These are phyloP conservation scores for Gadopsis bispinosus DNA, from an alignment of 2,797 vertebrate genomes.

Conservation along the genomic window DNA sequence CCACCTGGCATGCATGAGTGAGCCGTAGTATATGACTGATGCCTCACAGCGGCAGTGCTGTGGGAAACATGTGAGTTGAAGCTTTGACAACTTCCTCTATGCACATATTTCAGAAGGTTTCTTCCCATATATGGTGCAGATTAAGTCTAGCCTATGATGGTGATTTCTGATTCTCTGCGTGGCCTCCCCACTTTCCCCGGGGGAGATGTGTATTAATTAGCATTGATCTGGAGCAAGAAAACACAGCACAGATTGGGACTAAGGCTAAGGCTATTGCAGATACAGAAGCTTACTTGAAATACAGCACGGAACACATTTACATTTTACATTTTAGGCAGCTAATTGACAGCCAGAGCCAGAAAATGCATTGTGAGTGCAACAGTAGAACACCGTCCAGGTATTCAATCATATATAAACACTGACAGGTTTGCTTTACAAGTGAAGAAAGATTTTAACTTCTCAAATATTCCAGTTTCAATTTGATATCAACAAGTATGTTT, in stretches of 20 bases:
- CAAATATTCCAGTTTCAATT: constrained; percentile 1
- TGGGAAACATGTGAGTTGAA: not conserved
- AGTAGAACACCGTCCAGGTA: not conserved
- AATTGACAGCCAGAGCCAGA: constrained; percentile 13
- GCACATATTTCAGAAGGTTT: constrained; percentile 44
- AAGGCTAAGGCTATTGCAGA: constrained; percentile 66
- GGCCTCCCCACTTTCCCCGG: constrained; percentile 57
- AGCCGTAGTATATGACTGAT: constrained; percentile 20
- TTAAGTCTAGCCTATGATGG: constrained; percentile 42
- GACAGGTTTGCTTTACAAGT: not conserved
- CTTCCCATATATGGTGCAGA: constrained; percentile 13
- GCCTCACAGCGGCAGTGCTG: not conserved
- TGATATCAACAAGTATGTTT: constrained; percentile 18
- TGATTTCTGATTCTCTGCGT: constrained; percentile 66
- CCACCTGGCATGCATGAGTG: constrained; percentile 17
- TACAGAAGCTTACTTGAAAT: constrained; percentile 60
- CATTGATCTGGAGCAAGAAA: constrained; percentile 78
- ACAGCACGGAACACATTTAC: constrained; percentile 55
- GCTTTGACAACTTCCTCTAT: constrained; percentile 20
- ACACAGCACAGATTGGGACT: constrained; percentile 71
- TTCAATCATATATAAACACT: not conserved
- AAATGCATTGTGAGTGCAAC: not conserved
- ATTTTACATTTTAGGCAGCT: constrained; percentile 46
- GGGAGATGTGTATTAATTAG: constrained; percentile 80
- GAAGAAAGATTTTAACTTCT: not conserved